Base-by-base conservation (phyloP, 2,888 invertebrate species). In the Lepidochitona cinerea region DNA sequence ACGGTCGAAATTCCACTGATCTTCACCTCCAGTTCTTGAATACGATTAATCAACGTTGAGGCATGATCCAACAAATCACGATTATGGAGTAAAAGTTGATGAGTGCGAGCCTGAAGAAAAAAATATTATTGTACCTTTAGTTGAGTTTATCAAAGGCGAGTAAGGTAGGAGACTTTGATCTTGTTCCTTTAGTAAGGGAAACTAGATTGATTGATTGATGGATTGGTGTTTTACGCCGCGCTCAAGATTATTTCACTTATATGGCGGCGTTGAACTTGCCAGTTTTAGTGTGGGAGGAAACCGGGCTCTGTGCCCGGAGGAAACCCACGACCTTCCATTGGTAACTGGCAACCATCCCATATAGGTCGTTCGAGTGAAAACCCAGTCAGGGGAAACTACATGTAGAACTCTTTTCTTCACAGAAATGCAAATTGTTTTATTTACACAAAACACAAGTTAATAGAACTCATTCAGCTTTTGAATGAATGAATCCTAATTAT, bases 61-160 rank as follows among this genome's bases (percentile, higher is more conserved):
- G 99, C 96, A 91, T 99, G 98, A 88, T 98, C 97, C 80, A 99
- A 92, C 65, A 99, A 92, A 90, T 98, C 98, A 83, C 97, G 95
- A 92, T 99, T 99, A 90, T 98, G 97, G 70, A 97, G 94, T 83
- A 99, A 92, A 76, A 99, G 92, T 91, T 98, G 98, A 89, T 98
- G 97, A 6, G 97, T 97, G 82, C 97, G 94, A 23, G 97, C 93
- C 94, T 95, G 91, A 7, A 26, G 41, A 41, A 9, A 41, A 41
- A 12, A 41, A 41, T 18, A 41, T 12, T 18, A 41, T 12, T 18
- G 41, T 41, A 41, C n/a, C n/a, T n/a, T 41, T 41, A 41, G 41
- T 9, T 41, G 41, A 41, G n/a, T n/a, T n/a, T n/a, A n/a, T n/a
- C n/a, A n/a, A n/a, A n/a, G n/a, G n/a, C n/a, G n/a, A n/a, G n/a